Base-by-base conservation (phyloP, 2,797 vertebrate species). In the Rachycentron canadum region DNA sequence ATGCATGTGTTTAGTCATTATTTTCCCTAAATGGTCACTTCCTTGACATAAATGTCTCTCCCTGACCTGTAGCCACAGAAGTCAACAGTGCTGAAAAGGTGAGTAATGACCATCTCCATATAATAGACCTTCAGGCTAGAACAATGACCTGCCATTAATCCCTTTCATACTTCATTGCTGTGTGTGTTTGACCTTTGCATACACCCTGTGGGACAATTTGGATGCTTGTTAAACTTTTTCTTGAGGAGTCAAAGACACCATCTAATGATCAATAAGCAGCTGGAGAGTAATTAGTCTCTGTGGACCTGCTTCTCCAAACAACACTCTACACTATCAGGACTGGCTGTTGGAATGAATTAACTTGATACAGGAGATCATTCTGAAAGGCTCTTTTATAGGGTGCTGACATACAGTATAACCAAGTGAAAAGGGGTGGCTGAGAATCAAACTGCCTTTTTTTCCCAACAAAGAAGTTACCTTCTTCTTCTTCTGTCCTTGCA, bases 221-320 rank as follows among this genome's bases (percentile, higher is more conserved):
- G 17, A 66, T 14, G 53, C 68, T 71, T 61, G 62, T 81, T 77
- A 65, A 81, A 84, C 76, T 64, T 74, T 69, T 76, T 55, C 71
- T 49, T 55, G 19, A 80, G 19, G 1, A 2, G 55, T 69, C 30
- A 79, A 72, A 89, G 43, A 81, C 63, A 19, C 26, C 69, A 61
- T 72, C 55, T 47, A 67, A 49, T 32, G 69, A 92, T 93, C 89
- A 75, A 85, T 90, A 85, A n/a, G 58, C 50, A 76, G 84, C 78
- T 61, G 28, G 41, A 73, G 58, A 69, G 72, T 93, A 94, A 94
- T 92, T 86, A 90, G 87, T 88, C 90, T 90, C 89, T 36, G 66
- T 62, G 82, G 91, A 88, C 65, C 66, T 77, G 52, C 43, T 30
- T 79, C 43, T 76, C 69, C 57, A 73, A 87, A 84, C 87, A 83